Percentiles rank a stretch among this genome's conserved stretches.
phyloP scores from a whole-genome alignment of 2,888 invertebrate genomes.

The Theretra japonica region DNA sequence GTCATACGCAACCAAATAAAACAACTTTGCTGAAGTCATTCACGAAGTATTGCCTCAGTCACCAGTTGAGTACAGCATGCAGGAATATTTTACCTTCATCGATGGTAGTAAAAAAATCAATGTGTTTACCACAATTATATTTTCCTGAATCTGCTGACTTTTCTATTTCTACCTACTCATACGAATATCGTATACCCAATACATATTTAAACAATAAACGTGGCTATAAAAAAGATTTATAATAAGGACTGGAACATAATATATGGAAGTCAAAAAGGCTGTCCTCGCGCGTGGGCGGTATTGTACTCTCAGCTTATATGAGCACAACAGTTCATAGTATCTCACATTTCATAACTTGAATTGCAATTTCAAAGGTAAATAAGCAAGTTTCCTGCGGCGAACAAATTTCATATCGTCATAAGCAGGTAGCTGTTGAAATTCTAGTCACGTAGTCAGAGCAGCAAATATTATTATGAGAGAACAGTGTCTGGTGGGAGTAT shows the following conservation, averaged over 20 bases:
- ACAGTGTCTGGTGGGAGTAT: conserved; percentile 68
- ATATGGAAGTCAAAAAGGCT: not conserved
- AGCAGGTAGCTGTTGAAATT: conserved; percentile 66
- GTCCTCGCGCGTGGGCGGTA: not conserved
- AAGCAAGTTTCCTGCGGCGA: conserved; percentile 65
- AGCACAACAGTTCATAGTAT: conserved; percentile 27
- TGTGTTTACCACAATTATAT: too few relatives aligned
- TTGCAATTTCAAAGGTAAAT: conserved; percentile 66
- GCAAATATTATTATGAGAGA: conserved; percentile 77
- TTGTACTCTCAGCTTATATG: conserved; percentile 20
- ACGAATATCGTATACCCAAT: not conserved
- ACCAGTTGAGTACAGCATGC: too few relatives aligned
- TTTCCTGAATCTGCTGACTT: too few relatives aligned
- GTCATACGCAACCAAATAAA: too few relatives aligned
- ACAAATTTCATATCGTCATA: conserved; percentile 70
- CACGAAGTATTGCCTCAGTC: too few relatives aligned
- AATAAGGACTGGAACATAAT: not conserved
- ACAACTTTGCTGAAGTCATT: too few relatives aligned
- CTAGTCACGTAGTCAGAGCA: conserved; percentile 66
- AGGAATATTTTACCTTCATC: too few relatives aligned
- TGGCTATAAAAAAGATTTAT: not conserved
- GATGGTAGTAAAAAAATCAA: too few relatives aligned
- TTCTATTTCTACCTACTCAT: too few relatives aligned
- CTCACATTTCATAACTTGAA: conserved; percentile 55
- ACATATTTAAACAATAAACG: conserved; percentile 1